A percentile compares a stretch with the other conserved stretches of the same genome.
phyloP scores from a whole-genome alignment of 1,140 invertebrate species.

The Bombus pyrosoma region DNA sequence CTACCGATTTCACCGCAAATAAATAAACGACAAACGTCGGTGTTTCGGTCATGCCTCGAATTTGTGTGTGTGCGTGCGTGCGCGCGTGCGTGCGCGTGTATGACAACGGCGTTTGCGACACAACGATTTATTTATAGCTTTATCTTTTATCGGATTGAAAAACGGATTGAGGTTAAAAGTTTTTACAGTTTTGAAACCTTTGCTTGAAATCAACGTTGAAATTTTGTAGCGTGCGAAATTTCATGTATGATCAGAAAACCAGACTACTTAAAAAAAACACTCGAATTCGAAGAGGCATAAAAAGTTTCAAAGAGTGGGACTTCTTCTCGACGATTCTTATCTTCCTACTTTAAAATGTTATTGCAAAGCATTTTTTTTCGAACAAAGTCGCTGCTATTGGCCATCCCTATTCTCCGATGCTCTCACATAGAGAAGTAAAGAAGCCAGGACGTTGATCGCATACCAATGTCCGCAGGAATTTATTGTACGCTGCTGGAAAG shows the following conservation, averaged over 20 bases:
- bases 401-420: conserved; percentile 19
- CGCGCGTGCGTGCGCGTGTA: too few species aligned
- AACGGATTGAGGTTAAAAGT: too few species aligned
- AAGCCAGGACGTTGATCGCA: conserved; percentile 66
- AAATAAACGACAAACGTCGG: not conserved
- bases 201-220: not conserved
- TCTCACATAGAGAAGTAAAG: conserved; percentile 40
- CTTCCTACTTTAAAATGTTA: conserved; percentile 41
- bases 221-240: not conserved
- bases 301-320: conserved; percentile 43
- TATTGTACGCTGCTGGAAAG: conserved; percentile 64
- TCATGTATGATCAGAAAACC: not conserved
- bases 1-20: not conserved
- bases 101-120: not conserved
- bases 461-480: conserved; percentile 74
- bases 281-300: conserved; percentile 20
- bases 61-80: too few species aligned
- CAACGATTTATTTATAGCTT: not conserved
- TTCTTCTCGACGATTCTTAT: conserved; percentile 13
- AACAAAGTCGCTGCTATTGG: conserved; percentile 22
- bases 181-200: not conserved
- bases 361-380: conserved; percentile 15
- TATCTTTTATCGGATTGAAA: not conserved
- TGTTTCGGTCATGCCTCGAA: not conserved
- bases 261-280: not conserved